These are phyloP conservation scores for Mellivora capensis DNA, from an alignment of 2,113 vertebrate genomes.

Conservation along the genomic window DNA sequence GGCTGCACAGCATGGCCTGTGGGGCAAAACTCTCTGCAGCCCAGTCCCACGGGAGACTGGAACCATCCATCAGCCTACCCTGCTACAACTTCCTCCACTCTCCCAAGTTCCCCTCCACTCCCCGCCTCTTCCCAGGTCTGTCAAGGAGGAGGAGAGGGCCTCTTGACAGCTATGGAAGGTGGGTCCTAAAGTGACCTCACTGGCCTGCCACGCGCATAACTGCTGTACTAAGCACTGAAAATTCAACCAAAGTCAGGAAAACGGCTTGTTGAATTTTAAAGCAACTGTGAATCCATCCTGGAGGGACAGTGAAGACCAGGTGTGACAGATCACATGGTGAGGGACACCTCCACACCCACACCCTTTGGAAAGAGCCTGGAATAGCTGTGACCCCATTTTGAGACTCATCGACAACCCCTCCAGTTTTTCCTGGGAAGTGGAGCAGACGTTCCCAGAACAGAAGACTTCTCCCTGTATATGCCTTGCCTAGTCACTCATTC, in stretches of 20 bases:
- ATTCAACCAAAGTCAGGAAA: conserved; percentile 40
- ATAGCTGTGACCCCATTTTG: background rate
- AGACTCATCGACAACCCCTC: background rate
- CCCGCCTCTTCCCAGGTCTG: background rate
- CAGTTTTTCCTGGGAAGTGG: background rate
- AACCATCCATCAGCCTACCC: background rate
- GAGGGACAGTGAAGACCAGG: background rate
- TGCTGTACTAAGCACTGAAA: background rate
- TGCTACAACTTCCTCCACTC: background rate
- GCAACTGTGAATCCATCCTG: conserved; percentile 68
- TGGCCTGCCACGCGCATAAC: background rate
- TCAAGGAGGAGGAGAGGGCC: background rate
- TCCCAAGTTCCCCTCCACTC: background rate
- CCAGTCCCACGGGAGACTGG: background rate
- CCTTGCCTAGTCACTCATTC: background rate
- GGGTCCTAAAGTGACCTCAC: background rate
- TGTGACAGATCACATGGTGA: background rate
- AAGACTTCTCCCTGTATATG: background rate
- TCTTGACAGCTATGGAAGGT: background rate
- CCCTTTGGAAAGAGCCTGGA: background rate
- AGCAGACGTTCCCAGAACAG: background rate
- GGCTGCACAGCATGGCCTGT: background rate
- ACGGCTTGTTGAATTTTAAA: conserved; percentile 24
- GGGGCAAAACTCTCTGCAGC: background rate
- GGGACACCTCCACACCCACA: background rate